Evolutionary conservation across 1,140 invertebrate genomes (phyloP).

Genomic region (Drosophila insularis): DNA sequence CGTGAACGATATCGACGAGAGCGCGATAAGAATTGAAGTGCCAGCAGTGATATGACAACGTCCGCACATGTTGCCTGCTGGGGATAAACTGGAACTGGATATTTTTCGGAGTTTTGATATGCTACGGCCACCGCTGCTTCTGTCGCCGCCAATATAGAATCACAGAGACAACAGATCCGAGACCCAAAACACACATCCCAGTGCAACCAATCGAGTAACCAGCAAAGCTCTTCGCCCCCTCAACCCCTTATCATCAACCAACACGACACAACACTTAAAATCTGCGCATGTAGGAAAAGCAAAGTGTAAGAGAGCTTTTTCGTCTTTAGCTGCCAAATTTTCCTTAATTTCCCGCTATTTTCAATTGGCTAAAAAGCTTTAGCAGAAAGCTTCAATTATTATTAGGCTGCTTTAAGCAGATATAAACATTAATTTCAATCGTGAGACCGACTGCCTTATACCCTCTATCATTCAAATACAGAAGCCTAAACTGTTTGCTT

Average conservation of each 20-base stretch:
- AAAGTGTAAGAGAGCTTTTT: slow-evolving; percentile 26
- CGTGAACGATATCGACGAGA: background rate
- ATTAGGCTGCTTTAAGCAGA: background rate
- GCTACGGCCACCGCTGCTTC: slow-evolving; percentile 28
- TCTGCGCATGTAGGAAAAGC: slow-evolving; percentile 51
- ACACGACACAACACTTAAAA: slow-evolving; percentile 25
- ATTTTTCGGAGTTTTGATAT: slow-evolving; percentile 72
- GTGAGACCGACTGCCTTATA: background rate
- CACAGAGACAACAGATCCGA: slow-evolving; percentile 63
- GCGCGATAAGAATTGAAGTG: slow-evolving; percentile 35
- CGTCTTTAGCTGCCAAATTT: background rate
- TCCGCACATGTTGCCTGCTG: slow-evolving; percentile 82
- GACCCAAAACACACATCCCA: slow-evolving; percentile 47
- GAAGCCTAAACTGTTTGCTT: background rate
- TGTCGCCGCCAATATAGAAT: slow-evolving; percentile 45
- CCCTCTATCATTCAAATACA: background rate
- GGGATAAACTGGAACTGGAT: slow-evolving; percentile 82
- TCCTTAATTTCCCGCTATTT: slow-evolving; percentile 42
- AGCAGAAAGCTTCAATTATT: background rate
- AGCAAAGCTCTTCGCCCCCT: slow-evolving; percentile 35
- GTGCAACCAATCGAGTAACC: slow-evolving; percentile 3
- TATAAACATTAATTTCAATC: too few species aligned
- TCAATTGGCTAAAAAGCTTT: slow-evolving; percentile 12
- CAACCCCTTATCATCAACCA: background rate
- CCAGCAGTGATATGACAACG: slow-evolving; percentile 64